phyloP scores from a whole-genome alignment of 2,888 invertebrate genomes.

The Bombylius discolor region DNA sequence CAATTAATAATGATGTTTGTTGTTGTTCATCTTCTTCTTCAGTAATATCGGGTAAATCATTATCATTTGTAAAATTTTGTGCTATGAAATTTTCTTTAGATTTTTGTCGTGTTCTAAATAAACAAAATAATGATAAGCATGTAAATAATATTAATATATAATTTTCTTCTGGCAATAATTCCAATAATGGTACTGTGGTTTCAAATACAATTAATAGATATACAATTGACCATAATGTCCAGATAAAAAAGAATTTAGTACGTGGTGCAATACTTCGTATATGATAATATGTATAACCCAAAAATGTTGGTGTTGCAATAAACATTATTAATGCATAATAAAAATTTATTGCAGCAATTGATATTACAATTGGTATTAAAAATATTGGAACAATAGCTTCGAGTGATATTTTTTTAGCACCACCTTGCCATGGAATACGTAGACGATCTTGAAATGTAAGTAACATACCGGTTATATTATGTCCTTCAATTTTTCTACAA shows the following conservation, averaged over 20 bases:
- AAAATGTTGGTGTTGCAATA: slow-evolving; percentile 22
- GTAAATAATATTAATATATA: slow-evolving; percentile 36
- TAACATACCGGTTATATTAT: slow-evolving; percentile 27
- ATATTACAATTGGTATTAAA: slow-evolving; percentile 37
- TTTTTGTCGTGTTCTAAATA: slow-evolving; percentile 23
- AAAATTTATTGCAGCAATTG: slow-evolving; percentile 39
- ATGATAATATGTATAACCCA: slow-evolving; percentile 23
- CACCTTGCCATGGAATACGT: slow-evolving; percentile 46
- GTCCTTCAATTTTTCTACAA: slow-evolving; percentile 22
- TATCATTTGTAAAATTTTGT: slow-evolving; percentile 23
- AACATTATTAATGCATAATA: slow-evolving; percentile 29
- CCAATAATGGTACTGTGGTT: slow-evolving; percentile 55
- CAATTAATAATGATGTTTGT: slow-evolving; percentile 24
- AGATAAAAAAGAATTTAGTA: slow-evolving; percentile 62
- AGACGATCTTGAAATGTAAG: slow-evolving; percentile 42
- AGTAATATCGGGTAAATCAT: slow-evolving; percentile 27
- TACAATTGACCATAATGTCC: slow-evolving; percentile 55
- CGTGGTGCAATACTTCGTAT: slow-evolving; percentile 29
- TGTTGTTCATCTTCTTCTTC: slow-evolving; percentile 30
- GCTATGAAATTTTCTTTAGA: slow-evolving; percentile 30
- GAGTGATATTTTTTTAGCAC: slow-evolving; percentile 42
- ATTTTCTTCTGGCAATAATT: slow-evolving; percentile 56
- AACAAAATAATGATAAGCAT: slow-evolving; percentile 21
- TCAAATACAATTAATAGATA: slow-evolving; percentile 58
- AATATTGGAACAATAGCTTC: slow-evolving; percentile 40